A percentile compares a stretch with the other conserved stretches of the same genome.
Conservation (phyloP, 2,888 invertebrate species). For the Dryomyza anilis region DNA sequence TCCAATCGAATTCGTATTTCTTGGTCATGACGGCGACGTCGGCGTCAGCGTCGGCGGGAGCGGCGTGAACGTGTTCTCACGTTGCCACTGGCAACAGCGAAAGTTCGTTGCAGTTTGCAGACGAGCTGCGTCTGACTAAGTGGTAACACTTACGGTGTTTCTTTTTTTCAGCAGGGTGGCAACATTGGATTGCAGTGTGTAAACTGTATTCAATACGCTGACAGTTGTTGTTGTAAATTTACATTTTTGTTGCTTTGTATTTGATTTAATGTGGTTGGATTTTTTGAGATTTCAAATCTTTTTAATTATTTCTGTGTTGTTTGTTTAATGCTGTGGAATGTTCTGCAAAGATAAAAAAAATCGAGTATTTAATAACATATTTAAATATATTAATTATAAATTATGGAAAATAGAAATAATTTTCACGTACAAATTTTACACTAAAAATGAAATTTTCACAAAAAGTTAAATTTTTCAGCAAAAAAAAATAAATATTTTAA, state of each 20-base stretch:
- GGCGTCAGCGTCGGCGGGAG: neutral
- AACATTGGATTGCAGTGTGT: neutral
- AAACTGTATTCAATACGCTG: neutral
- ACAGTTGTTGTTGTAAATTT: neutral
- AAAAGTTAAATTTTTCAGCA: too few relatives aligned
- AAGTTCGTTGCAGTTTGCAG: neutral
- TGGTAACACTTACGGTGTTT: too few relatives aligned
- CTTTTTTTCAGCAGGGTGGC: too few relatives aligned
- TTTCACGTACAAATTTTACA: too few relatives aligned
- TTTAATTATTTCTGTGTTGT: too few relatives aligned
- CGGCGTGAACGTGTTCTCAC: neutral
- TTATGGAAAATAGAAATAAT: too few relatives aligned
- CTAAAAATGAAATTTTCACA: too few relatives aligned
- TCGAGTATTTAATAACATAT: too few relatives aligned
- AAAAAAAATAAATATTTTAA: too few relatives aligned
- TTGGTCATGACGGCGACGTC: constrained; percentile 78
- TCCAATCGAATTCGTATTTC: constrained; percentile 99
- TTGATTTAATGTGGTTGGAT: neutral
- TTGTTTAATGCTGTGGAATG: neutral
- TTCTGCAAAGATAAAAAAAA: too few relatives aligned
- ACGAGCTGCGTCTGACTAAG: neutral
- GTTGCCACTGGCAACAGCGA: neutral
- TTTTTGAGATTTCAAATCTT: too few relatives aligned
- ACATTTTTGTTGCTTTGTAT: neutral
- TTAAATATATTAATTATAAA: too few relatives aligned